Evolutionary conservation across 2,888 invertebrate genomes (phyloP).

Genomic region (Octonoba sinensis): DNA sequence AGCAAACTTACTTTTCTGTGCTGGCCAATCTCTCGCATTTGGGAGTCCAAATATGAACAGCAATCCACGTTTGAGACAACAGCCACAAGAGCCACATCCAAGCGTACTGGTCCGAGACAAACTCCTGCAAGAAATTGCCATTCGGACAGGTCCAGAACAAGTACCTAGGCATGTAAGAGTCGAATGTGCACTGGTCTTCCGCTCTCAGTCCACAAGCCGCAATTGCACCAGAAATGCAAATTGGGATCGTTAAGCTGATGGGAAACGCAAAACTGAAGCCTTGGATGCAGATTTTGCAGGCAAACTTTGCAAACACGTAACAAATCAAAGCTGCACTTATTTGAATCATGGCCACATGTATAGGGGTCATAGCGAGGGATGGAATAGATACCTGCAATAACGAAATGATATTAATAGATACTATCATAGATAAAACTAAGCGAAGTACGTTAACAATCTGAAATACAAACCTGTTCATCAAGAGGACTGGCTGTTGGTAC

Average conservation of each 20-base stretch:
- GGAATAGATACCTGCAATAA: conserved; percentile 17
- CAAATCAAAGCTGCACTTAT: conserved; percentile 70
- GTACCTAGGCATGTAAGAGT: conserved; percentile 63
- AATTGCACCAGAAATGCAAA: conserved; percentile 68
- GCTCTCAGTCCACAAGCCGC: conserved; percentile 68
- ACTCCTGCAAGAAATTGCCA: conserved; percentile 84
- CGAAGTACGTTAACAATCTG: no score
- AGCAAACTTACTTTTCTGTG: conserved; percentile 83
- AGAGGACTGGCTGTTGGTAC: conserved; percentile 57
- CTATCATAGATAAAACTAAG: no score
- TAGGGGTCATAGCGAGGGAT: conserved; percentile 65
- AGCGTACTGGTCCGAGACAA: conserved; percentile 86
- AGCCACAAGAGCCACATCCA: conserved; percentile 96
- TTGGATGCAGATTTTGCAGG: conserved; percentile 74
- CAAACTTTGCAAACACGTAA: conserved; percentile 73
- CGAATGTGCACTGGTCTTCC: conserved; percentile 68
- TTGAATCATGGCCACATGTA: conserved; percentile 71
- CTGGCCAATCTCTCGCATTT: conserved; percentile 96
- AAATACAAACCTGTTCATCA: conserved; percentile 25
- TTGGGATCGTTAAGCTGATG: conserved; percentile 71
- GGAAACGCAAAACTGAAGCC: conserved; percentile 72
- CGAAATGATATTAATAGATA: no score
- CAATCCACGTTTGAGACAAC: conserved; percentile 95
- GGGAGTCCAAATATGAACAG: conserved; percentile 97
- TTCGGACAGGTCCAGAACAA: conserved; percentile 87